Base-by-base conservation (phyloP, 2,797 vertebrate species). In the Protonibea diacanthus region DNA sequence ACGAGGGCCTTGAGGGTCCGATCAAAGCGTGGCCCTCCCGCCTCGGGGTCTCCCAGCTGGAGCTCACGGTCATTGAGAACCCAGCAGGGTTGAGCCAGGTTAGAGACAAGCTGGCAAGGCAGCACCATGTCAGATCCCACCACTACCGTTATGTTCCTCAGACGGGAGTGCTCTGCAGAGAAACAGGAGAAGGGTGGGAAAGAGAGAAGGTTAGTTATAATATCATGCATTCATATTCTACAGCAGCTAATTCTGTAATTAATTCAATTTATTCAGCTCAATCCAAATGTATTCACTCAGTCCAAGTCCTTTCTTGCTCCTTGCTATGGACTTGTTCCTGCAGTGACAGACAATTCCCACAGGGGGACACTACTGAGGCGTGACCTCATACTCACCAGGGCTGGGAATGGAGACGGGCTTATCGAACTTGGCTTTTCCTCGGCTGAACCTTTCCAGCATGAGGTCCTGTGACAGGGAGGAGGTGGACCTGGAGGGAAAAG, bases 21-120 rank as follows among this genome's bases (percentile, higher is more conserved):
- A 42, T 98, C 97, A 0, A 95, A 97, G 15, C 96, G 95, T 0
- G 96, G 93, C 21, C 96, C 95, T 1, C 89, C 91, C 0, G 92
- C 88, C 53, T 92, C 5, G 5, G 93, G 5, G 68, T 93, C 1
- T 13, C 92, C 90, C 25, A 93, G 84, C 33, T 81, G 87, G 63
- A 99, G 90, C 57, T 97, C 96, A 0, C 88, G 95, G 11, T 96
- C 96, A 1, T 97, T 96, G n/a, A 99, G 95, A 21, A 95, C 91
- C 98, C 98, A 99, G 40, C 75, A 95, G 0, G 97, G 96, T 27
- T 90, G 95, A 0, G 98, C 98, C 77, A 99, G 91, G 94, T 99
- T 99, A 85, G 98, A 99, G 27, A 97, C 96, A 74, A 98, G 92
- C 38, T 95, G 96, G 90, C 98, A 99, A 1, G 97, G 97, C 66